Base-by-base conservation (phyloP, 2,888 invertebrate species). In the Reticulitermes lucifugus region DNA sequence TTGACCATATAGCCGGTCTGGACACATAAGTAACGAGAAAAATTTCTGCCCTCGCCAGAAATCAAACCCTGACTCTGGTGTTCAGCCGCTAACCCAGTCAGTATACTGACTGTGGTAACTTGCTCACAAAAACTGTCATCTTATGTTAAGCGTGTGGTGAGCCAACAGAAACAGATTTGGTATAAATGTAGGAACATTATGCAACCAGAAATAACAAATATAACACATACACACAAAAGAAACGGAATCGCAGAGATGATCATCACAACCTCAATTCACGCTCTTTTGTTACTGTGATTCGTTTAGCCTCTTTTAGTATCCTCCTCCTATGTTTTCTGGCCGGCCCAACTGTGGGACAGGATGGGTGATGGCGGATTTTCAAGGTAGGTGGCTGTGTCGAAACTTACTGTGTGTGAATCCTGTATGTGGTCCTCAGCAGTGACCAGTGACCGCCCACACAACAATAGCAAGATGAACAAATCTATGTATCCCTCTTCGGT, bases 301-400 rank as follows among this genome's bases (percentile, higher is more conserved):
- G 83, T 71, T 83, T 71, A 35, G 6, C 55, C 83, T 83, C 83
- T 73, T 83, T 73, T 75, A 22, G 75, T 21, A 75, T 51, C 70
- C 46, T 46, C 83, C 60, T 60, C 14, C 60, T 60, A 12, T 60
- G 60, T 60, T 60, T 83, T 70, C 83, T 75, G 71, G 46, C 35
- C 70, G 6, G 71, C 21, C 84, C 84, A 84, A 80, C 71, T 79
- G 80, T 84, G 79, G 84, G 84, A 84, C 84, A 84, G 84, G 84
- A 84, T 80, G 84, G 84, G 84, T 83, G 83, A 55, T 73, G 83
- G 43, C 73, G 4, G 73, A 41, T 73, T 35, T 73, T 73, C 41
- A 73, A 73, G 73, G 35, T 73, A 41, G 73, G 73, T 73, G 73
- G 6, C 35, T 73, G 41, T 73, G 73, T 73, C 35, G 73, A 51